These are phyloP conservation scores for Apomyelois bistriatella DNA, from an alignment of 2,888 invertebrate species.

Conservation along the genomic window DNA sequence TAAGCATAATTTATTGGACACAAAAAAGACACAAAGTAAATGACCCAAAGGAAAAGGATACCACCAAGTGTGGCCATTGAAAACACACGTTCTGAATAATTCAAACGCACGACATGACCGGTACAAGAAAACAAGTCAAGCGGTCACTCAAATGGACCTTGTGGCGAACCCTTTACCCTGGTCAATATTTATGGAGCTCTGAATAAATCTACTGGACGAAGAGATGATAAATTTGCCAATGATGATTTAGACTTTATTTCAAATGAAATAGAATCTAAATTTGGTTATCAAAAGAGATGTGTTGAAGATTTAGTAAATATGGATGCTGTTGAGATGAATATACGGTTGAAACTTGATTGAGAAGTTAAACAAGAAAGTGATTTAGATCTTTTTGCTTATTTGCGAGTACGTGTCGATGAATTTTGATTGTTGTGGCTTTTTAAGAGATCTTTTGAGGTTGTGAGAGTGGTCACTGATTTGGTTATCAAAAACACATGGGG, in stretches of 20 bases:
- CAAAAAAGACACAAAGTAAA: neutral
- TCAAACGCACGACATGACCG: constrained; percentile 35
- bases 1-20: neutral
- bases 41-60: constrained; percentile 5
- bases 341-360: constrained; percentile 20
- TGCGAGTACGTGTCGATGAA: constrained; percentile 34
- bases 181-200: constrained; percentile 59
- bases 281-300: neutral
- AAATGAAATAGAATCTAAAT: neutral
- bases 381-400: constrained; percentile 28
- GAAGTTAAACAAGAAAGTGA: constrained; percentile 8
- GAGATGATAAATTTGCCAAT: neutral
- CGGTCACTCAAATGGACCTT: constrained; percentile 54
- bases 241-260: neutral
- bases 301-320: constrained; percentile 7
- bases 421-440: constrained; percentile 27
- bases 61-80: constrained; percentile 18
- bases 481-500: constrained; percentile 4
- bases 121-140: constrained; percentile 33
- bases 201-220: constrained; percentile 44
- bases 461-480: constrained; percentile 14
- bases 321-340: constrained; percentile 20
- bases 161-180: constrained; percentile 48
- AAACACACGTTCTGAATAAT: constrained; percentile 42
- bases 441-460: constrained; percentile 26